phyloP scores from a whole-genome alignment of 2,888 invertebrate genomes.

The Uloborus plumipes region DNA sequence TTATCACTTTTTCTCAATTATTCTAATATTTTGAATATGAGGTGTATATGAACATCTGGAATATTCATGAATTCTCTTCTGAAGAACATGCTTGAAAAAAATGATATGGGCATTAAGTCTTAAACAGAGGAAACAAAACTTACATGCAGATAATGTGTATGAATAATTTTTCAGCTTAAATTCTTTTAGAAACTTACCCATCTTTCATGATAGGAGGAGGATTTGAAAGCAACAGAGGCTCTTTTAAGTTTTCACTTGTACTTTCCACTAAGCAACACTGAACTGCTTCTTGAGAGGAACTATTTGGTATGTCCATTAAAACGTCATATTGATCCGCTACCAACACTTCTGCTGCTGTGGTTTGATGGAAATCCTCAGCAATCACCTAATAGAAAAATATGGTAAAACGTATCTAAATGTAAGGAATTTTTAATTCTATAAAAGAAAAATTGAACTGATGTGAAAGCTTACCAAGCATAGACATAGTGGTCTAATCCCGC shows the following conservation, averaged over 20 bases:
- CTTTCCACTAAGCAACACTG: slow-evolving; percentile 13
- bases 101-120: no score
- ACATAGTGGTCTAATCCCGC: no score
- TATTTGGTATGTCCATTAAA: slow-evolving; percentile 17
- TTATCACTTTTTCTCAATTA: no score
- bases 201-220: slow-evolving; percentile 7
- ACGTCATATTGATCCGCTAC: slow-evolving; percentile 28
- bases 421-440: no score
- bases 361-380: slow-evolving; percentile 23
- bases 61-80: no score
- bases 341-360: slow-evolving; percentile 39
- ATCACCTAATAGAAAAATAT: slow-evolving; percentile 11
- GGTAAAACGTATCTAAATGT: no score
- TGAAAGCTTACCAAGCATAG: not conserved
- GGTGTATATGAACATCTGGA: no score
- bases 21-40: no score
- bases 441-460: not conserved
- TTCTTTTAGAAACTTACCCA: not conserved
- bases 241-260: slow-evolving; percentile 14
- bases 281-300: not conserved
- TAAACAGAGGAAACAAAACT: not conserved
- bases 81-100: no score
- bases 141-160: not conserved
- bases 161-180: not conserved
- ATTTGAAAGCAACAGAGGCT: slow-evolving; percentile 15